A percentile compares a stretch with the other conserved stretches of the same genome.
These are phyloP conservation scores for Melanchra persicariae DNA, from an alignment of 2,888 invertebrate species.

Conservation along the genomic window DNA sequence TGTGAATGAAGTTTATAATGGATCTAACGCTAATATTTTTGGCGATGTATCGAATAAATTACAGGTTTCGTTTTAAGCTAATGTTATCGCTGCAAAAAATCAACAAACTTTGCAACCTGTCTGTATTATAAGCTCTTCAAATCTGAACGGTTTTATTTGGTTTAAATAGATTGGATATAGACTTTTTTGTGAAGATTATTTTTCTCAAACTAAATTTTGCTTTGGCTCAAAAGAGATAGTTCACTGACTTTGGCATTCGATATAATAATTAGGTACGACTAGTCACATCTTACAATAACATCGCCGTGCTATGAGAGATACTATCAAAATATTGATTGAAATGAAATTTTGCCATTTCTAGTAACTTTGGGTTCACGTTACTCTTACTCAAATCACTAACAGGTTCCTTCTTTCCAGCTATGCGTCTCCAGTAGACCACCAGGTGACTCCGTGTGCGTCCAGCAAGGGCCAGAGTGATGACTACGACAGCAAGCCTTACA, in stretches of 20 bases:
- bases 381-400: constrained; percentile 2
- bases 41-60: constrained; percentile 41
- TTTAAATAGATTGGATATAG: no score
- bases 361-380: neutral
- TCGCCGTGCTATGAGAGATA: neutral
- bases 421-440: constrained; percentile 88
- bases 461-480: constrained; percentile 91
- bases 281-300: neutral
- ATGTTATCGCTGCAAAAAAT: constrained; percentile 51
- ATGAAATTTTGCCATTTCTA: neutral
- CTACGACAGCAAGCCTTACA: constrained; percentile 88
- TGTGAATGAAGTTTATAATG: constrained; percentile 39
- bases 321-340: neutral
- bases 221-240: neutral
- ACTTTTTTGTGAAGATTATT: neutral
- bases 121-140: constrained; percentile 2
- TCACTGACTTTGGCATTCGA: neutral
- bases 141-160: constrained; percentile 8
- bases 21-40: constrained; percentile 24
- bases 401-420: constrained; percentile 76
- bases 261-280: no score
- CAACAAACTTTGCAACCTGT: neutral
- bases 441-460: constrained; percentile 88
- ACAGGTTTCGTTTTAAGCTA: constrained; percentile 42
- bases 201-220: neutral